phyloP scores from a whole-genome alignment of 2,888 invertebrate genomes.

The Shargacucullia verbasci region DNA sequence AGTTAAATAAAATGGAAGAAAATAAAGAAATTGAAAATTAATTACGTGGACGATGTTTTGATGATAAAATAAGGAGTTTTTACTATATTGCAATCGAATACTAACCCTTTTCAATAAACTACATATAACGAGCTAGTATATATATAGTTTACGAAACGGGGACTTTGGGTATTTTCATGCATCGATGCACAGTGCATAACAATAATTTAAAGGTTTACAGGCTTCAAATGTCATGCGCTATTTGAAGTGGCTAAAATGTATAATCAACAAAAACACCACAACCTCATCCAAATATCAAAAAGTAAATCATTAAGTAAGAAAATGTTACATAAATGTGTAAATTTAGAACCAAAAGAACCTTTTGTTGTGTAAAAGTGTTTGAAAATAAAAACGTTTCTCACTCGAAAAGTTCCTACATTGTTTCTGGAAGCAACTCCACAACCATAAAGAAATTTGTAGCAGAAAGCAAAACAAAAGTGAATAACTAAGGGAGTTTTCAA shows the following conservation, averaged over 20 bases:
- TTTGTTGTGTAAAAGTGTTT: slow-evolving; percentile 47
- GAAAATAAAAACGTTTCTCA: slow-evolving; percentile 39
- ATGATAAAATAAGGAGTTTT: slow-evolving; percentile 72
- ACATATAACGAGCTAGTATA: slow-evolving; percentile 52
- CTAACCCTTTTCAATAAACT: slow-evolving; percentile 61
- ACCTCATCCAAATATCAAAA: slow-evolving; percentile 14
- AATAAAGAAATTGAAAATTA: slow-evolving; percentile 7
- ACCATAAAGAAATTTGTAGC: slow-evolving; percentile 70
- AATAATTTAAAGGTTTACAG: slow-evolving; percentile 32
- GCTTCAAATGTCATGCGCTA: slow-evolving; percentile 60
- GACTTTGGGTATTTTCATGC: slow-evolving; percentile 61
- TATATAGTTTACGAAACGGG: slow-evolving; percentile 60
- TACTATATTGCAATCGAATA: slow-evolving; percentile 63
- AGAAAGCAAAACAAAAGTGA: slow-evolving; percentile 65
- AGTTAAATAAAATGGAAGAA: slow-evolving; percentile 17
- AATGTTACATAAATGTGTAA: slow-evolving; percentile 28
- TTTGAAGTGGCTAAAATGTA: slow-evolving; percentile 37
- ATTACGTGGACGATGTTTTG: slow-evolving; percentile 14
- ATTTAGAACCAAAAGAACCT: slow-evolving; percentile 40
- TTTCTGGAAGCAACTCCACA: slow-evolving; percentile 67
- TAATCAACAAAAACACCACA: slow-evolving; percentile 18
- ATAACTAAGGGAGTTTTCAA: slow-evolving; percentile 49
- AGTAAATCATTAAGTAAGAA: slow-evolving; percentile 16
- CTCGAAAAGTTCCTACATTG: slow-evolving; percentile 44
- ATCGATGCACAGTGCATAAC: slow-evolving; percentile 59